Conservation (phyloP, 2,888 invertebrate species). For the Cheilosia grossa region DNA sequence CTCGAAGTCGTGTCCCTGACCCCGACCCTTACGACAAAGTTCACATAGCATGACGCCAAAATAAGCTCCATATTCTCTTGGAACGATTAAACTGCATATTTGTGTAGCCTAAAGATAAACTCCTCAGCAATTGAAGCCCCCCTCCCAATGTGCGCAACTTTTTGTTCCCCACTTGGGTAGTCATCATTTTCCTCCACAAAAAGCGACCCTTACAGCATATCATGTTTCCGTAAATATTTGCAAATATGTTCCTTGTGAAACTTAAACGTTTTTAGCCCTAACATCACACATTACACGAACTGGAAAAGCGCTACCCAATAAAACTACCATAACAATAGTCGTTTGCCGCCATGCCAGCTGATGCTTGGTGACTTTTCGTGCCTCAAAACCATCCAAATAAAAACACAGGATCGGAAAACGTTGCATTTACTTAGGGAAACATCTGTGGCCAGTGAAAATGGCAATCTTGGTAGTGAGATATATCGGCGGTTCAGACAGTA, state of each 20-base stretch:
- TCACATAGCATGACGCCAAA: too few species aligned
- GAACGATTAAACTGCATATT: background rate
- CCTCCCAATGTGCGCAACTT: background rate
- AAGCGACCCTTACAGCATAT: slow-evolving; percentile 9
- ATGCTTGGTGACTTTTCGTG: slow-evolving; percentile 48
- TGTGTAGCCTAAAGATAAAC: background rate
- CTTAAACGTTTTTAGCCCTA: slow-evolving; percentile 28
- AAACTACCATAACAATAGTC: slow-evolving; percentile 37
- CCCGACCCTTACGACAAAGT: too few species aligned
- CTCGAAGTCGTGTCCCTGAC: too few species aligned
- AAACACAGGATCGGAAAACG: slow-evolving; percentile 16
- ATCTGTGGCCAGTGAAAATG: slow-evolving; percentile 36
- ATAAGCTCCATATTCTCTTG: background rate
- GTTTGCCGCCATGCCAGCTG: slow-evolving; percentile 36
- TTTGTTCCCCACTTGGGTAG: background rate
- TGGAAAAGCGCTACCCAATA: slow-evolving; percentile 24
- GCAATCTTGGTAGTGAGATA: background rate
- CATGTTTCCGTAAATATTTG: slow-evolving; percentile 38
- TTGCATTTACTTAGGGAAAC: slow-evolving; percentile 24
- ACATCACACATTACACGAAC: slow-evolving; percentile 5
- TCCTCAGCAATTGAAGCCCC: background rate
- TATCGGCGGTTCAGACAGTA: slow-evolving; percentile 3
- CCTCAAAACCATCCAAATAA: slow-evolving; percentile 19
- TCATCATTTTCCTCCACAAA: background rate
- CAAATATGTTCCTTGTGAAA: background rate